Base-by-base conservation (phyloP, 2,113 vertebrate species). In the Coryphaenoides rupestris region DNA sequence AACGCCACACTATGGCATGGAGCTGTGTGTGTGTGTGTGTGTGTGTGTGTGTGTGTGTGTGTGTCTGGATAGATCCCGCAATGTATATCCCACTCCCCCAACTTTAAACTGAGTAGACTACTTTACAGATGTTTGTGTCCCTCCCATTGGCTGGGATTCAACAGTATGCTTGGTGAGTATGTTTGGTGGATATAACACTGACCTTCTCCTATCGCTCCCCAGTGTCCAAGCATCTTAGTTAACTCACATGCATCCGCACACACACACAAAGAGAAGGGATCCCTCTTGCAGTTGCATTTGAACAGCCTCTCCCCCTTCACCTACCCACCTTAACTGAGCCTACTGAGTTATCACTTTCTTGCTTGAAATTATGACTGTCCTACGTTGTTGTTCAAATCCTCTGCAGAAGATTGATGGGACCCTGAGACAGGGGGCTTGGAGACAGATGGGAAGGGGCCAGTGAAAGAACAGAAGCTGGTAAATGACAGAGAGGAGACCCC, bases 51-150 rank as follows among this genome's bases (percentile, higher is more conserved):
- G 33, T 40, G 33, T 13, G 33, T 40, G 33, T 40, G 10, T 40
- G 33, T 13, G 33, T 40, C 9, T 40, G 33, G 9, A 7, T 40
- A 12, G 33, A 40, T 40, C 13, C n/a, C n/a, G n/a, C n/a, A n/a
- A n/a, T 86, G 83, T 85, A 84, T 73, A 72, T 80, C 62, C 17
- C 19, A 57, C 60, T 61, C 66, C 46, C 21, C 15, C 40, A 45
- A 15, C 68, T 45, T n/a, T 60, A 2, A 45, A 60, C 55, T 23
- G 55, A 66, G 59, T 47, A 56, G 73, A 54, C 75, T 75, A 74
- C 53, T 45, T 21, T 58, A 66, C 85, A 86, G 76, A 88, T 87
- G 87, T 76, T 70, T 59, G 68, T 55, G 63, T 55, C 84, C 60
- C 21, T 47, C 55, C 59, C 68, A 61, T 75, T 67, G 55, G 65